Evolutionary conservation across 1,140 invertebrate species (phyloP), one percentile per base, ranked within the genome.

Genomic region (Bombus waltoni): DNA sequence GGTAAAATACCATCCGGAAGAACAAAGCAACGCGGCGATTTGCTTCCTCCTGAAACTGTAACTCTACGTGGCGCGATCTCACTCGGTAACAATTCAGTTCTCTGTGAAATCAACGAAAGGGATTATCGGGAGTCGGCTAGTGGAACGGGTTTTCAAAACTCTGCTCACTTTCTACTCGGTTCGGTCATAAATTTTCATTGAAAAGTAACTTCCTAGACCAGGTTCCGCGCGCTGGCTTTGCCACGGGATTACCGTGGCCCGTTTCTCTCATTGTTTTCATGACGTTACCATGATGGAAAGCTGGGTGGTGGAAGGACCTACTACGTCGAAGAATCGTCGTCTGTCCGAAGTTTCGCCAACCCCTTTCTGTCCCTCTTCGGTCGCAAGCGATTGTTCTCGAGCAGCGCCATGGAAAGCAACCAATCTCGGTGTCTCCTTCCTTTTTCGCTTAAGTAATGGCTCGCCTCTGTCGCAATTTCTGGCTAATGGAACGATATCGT

Each of bases 241-340:
- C 74, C 18, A n/a, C 57, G 40, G 66, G 40, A 89, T 88, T 88
- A 89, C 47, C 75, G 53, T 22, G n/a, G 53, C 65, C 70, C 78
- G 35, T 88, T 88, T 88, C 85, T 81, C 73, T 81, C 62, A 76
- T 87, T 85, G 85, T 89, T 90, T 87, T 79, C 40, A 73, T 57
- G 65, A 81, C 66, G 75, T 88, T 81, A 32, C 38, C 57, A 53
- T 38, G 76, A 80, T 80, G 83, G 83, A 83, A 87, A 25, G 35
- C n/a, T 47, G 66, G 40, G 18, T 5, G 59, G 40, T 11, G 38
- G 35, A 57, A 35, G 59, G 18, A 11, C 25, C 13, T 38, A 9
- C 8, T 44, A 40, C 11, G 42, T 75, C n/a, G 62, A 81, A 77
- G 62, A 74, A 28, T 82, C 53, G 42, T 53, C n/a, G 57, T 28